Conservation (phyloP, 2,797 vertebrate species). For the Chaetophractus vellerosus region DNA sequence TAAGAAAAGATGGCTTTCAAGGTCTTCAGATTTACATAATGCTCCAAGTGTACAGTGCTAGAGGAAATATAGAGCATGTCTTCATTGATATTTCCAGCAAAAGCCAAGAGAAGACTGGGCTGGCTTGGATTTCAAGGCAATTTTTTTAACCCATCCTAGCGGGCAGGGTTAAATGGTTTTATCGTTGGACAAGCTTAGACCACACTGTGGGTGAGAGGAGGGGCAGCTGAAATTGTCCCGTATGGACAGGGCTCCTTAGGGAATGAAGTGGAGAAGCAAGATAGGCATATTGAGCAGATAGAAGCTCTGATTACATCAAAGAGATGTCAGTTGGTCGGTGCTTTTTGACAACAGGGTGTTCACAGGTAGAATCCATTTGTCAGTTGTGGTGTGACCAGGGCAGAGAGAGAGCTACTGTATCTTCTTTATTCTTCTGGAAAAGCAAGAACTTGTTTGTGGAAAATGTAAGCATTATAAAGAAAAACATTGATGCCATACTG, state of each 20-base stretch:
- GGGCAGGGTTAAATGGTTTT: background rate
- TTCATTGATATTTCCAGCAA: background rate
- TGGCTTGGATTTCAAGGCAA: no score
- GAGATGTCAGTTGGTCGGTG: background rate
- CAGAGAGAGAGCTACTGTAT: background rate
- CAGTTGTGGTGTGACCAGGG: background rate
- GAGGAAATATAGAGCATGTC: background rate
- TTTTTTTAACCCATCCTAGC: background rate
- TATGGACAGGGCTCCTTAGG: background rate
- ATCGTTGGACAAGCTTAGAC: background rate
- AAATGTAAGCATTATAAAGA: background rate
- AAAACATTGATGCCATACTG: background rate
- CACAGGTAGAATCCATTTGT: background rate
- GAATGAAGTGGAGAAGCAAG: background rate
- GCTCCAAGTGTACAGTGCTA: background rate
- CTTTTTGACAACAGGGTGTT: background rate
- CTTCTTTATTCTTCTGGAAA: background rate
- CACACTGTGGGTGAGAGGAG: background rate
- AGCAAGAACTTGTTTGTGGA: background rate
- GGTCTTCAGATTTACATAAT: background rate
- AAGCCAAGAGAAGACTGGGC: background rate
- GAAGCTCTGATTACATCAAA: background rate
- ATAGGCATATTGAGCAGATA: no score
- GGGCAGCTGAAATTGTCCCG: no score
- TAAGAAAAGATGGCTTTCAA: background rate